phyloP scores from a whole-genome alignment of 2,797 vertebrate genomes.

The Liasis olivaceus region DNA sequence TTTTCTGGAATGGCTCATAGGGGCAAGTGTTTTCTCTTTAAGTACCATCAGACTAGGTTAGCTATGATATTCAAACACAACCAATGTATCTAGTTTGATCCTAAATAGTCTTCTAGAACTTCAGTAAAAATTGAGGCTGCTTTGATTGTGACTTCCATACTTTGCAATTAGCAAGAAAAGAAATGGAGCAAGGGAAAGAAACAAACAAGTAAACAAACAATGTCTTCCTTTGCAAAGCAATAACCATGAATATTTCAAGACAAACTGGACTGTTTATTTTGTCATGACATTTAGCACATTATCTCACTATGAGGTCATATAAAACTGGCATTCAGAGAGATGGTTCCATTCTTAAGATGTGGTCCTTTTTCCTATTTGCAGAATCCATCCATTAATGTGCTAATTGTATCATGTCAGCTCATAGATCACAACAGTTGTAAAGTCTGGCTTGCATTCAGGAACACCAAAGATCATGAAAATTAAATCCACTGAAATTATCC shows the following conservation, averaged over 20 bases:
- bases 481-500: background rate
- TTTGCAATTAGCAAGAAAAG: background rate
- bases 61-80: background rate
- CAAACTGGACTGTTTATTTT: background rate
- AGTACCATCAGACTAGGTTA: background rate
- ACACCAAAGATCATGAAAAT: background rate
- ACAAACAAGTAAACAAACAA: background rate
- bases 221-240: background rate
- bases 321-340: background rate
- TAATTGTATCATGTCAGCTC: background rate
- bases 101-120: background rate
- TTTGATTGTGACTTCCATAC: background rate
- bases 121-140: background rate
- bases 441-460: background rate
- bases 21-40: background rate
- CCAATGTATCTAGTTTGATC: background rate
- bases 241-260: background rate
- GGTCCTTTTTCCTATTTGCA: background rate
- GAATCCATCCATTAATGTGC: background rate
- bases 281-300: background rate
- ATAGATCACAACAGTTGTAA: background rate
- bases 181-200: background rate
- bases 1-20: background rate
- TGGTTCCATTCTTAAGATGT: background rate
- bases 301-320: background rate